A percentile compares a stretch with the other conserved stretches of the same genome.
phyloP scores from a whole-genome alignment of 2,113 vertebrate species.

The Pelmatolapia mariae region DNA sequence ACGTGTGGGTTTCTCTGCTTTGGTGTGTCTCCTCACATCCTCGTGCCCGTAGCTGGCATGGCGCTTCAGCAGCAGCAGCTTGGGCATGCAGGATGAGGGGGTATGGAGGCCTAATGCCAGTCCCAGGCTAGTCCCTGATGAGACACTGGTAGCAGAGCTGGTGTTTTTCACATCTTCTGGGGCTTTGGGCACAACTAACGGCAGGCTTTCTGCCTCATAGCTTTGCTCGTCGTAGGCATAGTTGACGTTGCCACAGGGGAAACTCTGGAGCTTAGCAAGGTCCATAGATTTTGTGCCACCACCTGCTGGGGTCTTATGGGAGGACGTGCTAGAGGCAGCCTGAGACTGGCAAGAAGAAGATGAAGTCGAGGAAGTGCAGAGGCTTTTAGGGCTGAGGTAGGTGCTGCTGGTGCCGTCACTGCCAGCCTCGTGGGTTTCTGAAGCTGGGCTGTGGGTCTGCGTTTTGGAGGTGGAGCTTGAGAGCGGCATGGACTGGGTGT shows the following conservation, averaged over 20 bases:
- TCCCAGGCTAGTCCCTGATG: constrained; percentile 27
- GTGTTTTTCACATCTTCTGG: constrained; percentile 56
- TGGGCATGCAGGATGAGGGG: constrained; percentile 56
- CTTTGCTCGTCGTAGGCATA: constrained; percentile 81
- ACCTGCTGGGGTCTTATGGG: constrained; percentile 27
- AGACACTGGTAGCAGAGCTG: constrained; percentile 35
- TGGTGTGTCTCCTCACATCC: constrained; percentile 69
- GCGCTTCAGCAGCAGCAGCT: constrained; percentile 69
- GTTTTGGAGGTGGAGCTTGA: constrained; percentile 39
- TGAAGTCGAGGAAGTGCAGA: constrained; percentile 60
- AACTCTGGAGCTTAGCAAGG: constrained; percentile 82
- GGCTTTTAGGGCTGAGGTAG: constrained; percentile 38
- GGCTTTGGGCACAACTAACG: constrained; percentile 55
- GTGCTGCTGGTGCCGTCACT: constrained; percentile 59
- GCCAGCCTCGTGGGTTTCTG: constrained; percentile 67
- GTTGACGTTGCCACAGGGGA: constrained; percentile 86
- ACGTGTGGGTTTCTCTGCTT: constrained; percentile 75
- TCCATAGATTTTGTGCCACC: constrained; percentile 56
- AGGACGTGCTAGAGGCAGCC: constrained; percentile 37
- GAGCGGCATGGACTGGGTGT: constrained; percentile 72
- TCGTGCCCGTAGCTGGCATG: constrained; percentile 76
- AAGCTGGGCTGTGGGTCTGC: constrained; percentile 16
- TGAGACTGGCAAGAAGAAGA: constrained; percentile 43
- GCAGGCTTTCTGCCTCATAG: constrained; percentile 67
- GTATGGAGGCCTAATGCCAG: constrained; percentile 35